Percentiles rank a stretch among this genome's conserved stretches.
phyloP scores from a whole-genome alignment of 2,113 vertebrate genomes.

The Lycaon pictus region DNA sequence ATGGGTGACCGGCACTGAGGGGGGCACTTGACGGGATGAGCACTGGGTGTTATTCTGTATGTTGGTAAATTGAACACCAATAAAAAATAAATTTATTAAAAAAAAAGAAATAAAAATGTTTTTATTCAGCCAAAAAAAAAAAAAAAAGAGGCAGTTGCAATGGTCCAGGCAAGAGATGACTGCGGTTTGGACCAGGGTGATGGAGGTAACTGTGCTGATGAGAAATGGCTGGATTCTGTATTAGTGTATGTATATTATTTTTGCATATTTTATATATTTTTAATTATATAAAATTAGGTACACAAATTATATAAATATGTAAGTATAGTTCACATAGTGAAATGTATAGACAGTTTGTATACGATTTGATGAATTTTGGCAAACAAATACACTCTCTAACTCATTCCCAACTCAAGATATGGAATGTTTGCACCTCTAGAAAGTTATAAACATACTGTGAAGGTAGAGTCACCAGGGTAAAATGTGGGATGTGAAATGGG shows the following conservation, averaged over 20 bases:
- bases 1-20: too few species aligned
- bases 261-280: background rate
- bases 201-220: background rate
- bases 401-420: background rate
- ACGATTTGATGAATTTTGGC: background rate
- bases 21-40: too few species aligned
- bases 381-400: background rate
- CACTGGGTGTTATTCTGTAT: too few species aligned
- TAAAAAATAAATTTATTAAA: too few species aligned
- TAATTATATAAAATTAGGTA: background rate
- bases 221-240: background rate
- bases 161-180: background rate
- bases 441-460: background rate
- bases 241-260: background rate
- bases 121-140: too few species aligned
- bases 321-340: background rate
- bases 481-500: background rate
- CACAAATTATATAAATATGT: background rate
- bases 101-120: too few species aligned
- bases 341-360: background rate
- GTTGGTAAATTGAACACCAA: too few species aligned
- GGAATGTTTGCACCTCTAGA: background rate
- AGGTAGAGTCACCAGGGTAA: background rate
- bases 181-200: background rate
- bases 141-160: background rate